Evolutionary conservation across 64 coral and sea anemone genomes (phyloP).

Genomic region (Montipora efflorescens): DNA sequence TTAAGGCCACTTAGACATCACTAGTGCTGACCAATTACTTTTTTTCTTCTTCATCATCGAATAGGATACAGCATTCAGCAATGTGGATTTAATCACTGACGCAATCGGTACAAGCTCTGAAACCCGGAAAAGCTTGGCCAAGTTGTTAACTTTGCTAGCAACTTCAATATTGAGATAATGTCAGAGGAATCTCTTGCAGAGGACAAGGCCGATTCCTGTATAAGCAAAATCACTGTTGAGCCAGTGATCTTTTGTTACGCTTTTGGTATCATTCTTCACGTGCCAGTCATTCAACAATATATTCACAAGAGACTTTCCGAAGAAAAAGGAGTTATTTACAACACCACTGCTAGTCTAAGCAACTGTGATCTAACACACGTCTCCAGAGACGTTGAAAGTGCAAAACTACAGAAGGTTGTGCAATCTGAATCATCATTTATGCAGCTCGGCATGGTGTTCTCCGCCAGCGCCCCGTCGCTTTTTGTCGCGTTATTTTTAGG

Average conservation of each 20-base stretch:
- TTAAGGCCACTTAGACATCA: too few relatives aligned
- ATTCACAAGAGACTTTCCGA: slow-evolving; percentile 76
- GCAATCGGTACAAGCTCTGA: background rate
- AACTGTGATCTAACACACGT: slow-evolving; percentile 74
- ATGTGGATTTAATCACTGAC: background rate
- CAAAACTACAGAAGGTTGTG: slow-evolving; percentile 81
- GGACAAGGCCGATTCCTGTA: background rate
- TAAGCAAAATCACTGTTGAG: slow-evolving; percentile 84
- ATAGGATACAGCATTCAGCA: background rate
- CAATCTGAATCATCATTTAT: slow-evolving; percentile 94
- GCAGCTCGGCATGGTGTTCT: slow-evolving; percentile 80
- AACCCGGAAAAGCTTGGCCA: too few relatives aligned
- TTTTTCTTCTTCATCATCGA: background rate
- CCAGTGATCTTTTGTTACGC: slow-evolving; percentile 97
- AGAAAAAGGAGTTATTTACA: slow-evolving; percentile 83
- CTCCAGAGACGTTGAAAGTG: slow-evolving; percentile 30
- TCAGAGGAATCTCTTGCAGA: background rate
- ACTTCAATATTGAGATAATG: background rate
- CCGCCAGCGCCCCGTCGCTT: slow-evolving; percentile 88
- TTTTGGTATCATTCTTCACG: slow-evolving; percentile 94
- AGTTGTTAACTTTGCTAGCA: background rate
- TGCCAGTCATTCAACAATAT: slow-evolving; percentile 95
- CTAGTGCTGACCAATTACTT: background rate
- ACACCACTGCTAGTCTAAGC: slow-evolving; percentile 76
- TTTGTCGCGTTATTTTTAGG: slow-evolving; percentile 91